Percentiles rank a stretch among this genome's conserved stretches.
These are phyloP conservation scores for Automeris io DNA, from an alignment of 2,888 invertebrate species.

Conservation along the genomic window DNA sequence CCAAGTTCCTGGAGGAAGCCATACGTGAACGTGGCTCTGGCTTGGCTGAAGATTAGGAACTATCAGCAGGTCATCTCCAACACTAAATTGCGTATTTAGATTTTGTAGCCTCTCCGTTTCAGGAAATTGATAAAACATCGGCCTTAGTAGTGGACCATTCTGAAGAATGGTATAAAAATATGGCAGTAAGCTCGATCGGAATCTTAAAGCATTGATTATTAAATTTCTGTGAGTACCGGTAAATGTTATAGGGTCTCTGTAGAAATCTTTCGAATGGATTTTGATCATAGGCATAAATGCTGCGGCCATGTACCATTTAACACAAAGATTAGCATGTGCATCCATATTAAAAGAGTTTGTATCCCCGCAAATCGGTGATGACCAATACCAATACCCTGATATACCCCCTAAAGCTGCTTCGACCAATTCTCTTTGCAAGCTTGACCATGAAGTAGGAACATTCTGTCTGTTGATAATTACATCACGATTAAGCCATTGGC, in stretches of 20 bases:
- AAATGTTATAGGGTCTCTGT: constrained; percentile 65
- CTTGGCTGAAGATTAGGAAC: constrained; percentile 74
- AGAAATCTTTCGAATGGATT: constrained; percentile 55
- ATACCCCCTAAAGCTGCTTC: constrained; percentile 68
- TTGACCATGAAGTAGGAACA: constrained; percentile 76
- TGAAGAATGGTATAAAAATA: constrained; percentile 76
- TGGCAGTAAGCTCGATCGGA: constrained; percentile 71
- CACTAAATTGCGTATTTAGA: constrained; percentile 77
- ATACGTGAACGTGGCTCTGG: constrained; percentile 60
- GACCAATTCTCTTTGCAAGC: constrained; percentile 67
- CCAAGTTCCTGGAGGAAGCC: constrained; percentile 74
- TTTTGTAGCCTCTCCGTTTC: constrained; percentile 52
- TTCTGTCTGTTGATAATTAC: constrained; percentile 63
- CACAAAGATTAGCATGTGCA: constrained; percentile 70
- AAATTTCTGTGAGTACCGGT: constrained; percentile 50
- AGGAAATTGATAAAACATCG: constrained; percentile 81
- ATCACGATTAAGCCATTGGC: constrained; percentile 48
- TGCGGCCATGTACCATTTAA: constrained; percentile 82
- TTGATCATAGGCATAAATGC: constrained; percentile 79
- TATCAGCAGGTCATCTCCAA: constrained; percentile 77
- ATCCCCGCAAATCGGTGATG: constrained; percentile 77
- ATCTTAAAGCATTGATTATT: constrained; percentile 59
- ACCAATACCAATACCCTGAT: constrained; percentile 67
- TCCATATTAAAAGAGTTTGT: constrained; percentile 49
- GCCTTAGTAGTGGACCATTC: constrained; percentile 75